Conservation (phyloP, 2,113 vertebrate species). For the Motacilla tschutschensis region DNA sequence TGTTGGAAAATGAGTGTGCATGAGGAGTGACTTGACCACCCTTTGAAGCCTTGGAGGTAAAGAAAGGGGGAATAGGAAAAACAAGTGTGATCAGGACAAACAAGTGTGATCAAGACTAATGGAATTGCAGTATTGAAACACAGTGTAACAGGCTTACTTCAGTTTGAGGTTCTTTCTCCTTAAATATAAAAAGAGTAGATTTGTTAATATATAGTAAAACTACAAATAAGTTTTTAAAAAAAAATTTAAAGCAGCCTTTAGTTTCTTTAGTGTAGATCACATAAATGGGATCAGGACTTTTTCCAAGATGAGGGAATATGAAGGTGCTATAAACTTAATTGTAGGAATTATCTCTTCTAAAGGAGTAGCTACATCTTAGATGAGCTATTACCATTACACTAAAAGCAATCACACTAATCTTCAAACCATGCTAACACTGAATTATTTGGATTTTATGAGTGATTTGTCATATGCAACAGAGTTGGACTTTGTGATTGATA, state of each 20-base stretch:
- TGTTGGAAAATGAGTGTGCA: background rate
- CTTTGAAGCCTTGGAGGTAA: background rate
- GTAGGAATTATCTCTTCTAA: background rate
- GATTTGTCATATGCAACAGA: background rate
- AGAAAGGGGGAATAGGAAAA: background rate
- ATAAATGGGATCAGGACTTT: background rate
- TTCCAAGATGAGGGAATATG: background rate
- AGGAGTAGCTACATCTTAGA: background rate
- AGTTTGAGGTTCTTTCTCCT: background rate
- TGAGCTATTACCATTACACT: background rate
- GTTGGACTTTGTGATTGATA: background rate
- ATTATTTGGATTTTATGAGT: background rate
- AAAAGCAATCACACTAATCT: background rate
- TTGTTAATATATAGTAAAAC: background rate
- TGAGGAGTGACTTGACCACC: background rate
- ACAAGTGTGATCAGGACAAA: background rate
- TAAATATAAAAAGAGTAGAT: background rate
- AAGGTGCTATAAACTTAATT: background rate
- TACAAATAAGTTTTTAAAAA: background rate
- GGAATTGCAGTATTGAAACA: background rate
- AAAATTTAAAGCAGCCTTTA: background rate
- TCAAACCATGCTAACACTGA: background rate
- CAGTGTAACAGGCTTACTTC: background rate
- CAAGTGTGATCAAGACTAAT: background rate
- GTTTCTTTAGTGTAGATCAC: background rate